Percentiles rank a stretch among this genome's conserved stretches.
These are phyloP conservation scores for Muscina levida DNA, from an alignment of 2,888 invertebrate species.

Conservation along the genomic window DNA sequence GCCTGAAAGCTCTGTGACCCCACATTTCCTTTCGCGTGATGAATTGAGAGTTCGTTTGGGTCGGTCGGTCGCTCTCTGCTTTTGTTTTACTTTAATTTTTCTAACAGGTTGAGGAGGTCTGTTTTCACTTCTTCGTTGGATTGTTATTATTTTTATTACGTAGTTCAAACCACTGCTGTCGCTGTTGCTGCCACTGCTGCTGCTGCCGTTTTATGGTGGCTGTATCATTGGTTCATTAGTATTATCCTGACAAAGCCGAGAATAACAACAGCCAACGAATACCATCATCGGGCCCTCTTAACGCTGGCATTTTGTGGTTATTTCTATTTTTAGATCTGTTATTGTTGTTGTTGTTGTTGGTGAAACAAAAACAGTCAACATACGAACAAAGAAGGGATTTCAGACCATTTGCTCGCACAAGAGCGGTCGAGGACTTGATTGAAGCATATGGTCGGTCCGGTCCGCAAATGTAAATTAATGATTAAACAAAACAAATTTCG, in stretches of 20 bases:
- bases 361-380: too few relatives aligned
- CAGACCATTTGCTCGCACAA: slow-evolving; percentile 1
- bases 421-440: slow-evolving; percentile 33
- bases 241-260: slow-evolving; percentile 41
- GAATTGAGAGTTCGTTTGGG: not conserved
- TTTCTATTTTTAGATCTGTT: slow-evolving; percentile 59
- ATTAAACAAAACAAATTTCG: slow-evolving; percentile 36
- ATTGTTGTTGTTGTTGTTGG: slow-evolving; percentile 12
- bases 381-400: slow-evolving; percentile 32
- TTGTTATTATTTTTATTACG: slow-evolving; percentile 21
- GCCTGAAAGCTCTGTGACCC: not conserved
- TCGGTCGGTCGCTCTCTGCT: slow-evolving; percentile 2
- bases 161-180: slow-evolving; percentile 24
- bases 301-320: slow-evolving; percentile 43
- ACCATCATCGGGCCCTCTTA: too few relatives aligned
- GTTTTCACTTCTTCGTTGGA: slow-evolving; percentile 9
- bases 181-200: not conserved
- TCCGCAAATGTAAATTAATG: slow-evolving; percentile 48
- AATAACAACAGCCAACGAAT: not conserved
- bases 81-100: slow-evolving; percentile 11
- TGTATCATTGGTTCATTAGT: slow-evolving; percentile 10
- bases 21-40: not conserved
- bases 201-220: not conserved
- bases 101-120: slow-evolving; percentile 45
- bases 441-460: slow-evolving; percentile 59